These are phyloP conservation scores for Encarsia formosa DNA, from an alignment of 2,888 invertebrate genomes.

Conservation along the genomic window DNA sequence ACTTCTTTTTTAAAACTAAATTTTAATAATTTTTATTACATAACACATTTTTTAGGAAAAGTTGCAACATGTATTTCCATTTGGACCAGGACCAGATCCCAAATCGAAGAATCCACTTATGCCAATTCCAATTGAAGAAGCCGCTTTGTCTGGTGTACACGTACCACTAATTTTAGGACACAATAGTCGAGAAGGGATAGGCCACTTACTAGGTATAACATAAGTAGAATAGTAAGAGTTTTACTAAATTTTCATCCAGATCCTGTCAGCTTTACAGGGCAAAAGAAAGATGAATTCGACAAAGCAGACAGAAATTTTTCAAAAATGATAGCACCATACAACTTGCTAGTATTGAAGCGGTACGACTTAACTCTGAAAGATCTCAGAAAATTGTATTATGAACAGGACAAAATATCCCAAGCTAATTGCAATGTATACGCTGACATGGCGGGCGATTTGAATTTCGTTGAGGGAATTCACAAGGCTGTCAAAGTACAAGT, in stretches of 20 bases:
- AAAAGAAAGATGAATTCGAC: no score
- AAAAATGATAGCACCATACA: no score
- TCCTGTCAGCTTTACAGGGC: no score
- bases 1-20: no score
- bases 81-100: conserved; percentile 34
- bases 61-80: conserved; percentile 6
- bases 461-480: conserved; percentile 33
- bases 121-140: conserved; percentile 22
- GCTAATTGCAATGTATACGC: conserved; percentile 23
- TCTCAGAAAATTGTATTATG: conserved; percentile 36
- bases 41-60: conserved; percentile 27
- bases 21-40: no score
- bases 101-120: conserved; percentile 37
- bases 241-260: no score
- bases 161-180: conserved; percentile 36
- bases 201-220: conserved; percentile 6
- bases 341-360: conserved; percentile 11
- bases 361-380: conserved; percentile 28
- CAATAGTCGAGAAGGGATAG: conserved; percentile 31
- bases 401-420: conserved; percentile 24
- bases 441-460: conserved; percentile 29
- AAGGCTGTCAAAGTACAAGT: conserved; percentile 33
- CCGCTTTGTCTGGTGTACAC: conserved; percentile 24
- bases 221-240: neutral
- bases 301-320: no score